Conservation (phyloP, 2,113 vertebrate genomes). For the Micromys minutus region DNA sequence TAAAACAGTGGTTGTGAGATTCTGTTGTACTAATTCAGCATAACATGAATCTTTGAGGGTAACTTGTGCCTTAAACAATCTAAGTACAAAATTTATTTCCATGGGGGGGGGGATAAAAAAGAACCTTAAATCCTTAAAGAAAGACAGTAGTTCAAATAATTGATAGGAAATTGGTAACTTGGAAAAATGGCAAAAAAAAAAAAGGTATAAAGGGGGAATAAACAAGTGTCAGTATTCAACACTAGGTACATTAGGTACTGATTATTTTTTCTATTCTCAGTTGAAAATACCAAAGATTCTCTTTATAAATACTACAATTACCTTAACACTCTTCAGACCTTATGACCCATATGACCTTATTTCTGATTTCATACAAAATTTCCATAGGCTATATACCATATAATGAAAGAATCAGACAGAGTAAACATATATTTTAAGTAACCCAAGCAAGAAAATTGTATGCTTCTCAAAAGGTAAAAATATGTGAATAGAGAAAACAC, state of each 20-base stretch:
- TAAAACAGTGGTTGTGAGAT: background rate
- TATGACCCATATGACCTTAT: background rate
- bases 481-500: background rate
- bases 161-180: conserved; percentile 34
- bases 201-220: background rate
- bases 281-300: conserved; percentile 31
- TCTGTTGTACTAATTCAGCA: conserved; percentile 36
- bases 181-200: conserved; percentile 19
- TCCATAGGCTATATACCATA: background rate
- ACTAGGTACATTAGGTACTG: background rate
- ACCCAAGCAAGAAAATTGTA: background rate
- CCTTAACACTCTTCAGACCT: conserved; percentile 1
- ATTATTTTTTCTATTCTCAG: conserved; percentile 25
- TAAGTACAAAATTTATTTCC: conserved; percentile 47
- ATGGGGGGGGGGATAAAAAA: background rate
- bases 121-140: conserved; percentile 10
- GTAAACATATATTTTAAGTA: background rate
- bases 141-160: too few relatives aligned
- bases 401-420: background rate
- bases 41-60: conserved; percentile 29
- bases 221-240: conserved; percentile 4
- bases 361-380: conserved; percentile 39
- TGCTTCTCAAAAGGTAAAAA: conserved; percentile 27
- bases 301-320: conserved; percentile 25
- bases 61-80: conserved; percentile 40